Percentiles rank a stretch among this genome's conserved stretches.
phyloP scores from a whole-genome alignment of 2,113 vertebrate species.

The Melanostigma gelatinosum region DNA sequence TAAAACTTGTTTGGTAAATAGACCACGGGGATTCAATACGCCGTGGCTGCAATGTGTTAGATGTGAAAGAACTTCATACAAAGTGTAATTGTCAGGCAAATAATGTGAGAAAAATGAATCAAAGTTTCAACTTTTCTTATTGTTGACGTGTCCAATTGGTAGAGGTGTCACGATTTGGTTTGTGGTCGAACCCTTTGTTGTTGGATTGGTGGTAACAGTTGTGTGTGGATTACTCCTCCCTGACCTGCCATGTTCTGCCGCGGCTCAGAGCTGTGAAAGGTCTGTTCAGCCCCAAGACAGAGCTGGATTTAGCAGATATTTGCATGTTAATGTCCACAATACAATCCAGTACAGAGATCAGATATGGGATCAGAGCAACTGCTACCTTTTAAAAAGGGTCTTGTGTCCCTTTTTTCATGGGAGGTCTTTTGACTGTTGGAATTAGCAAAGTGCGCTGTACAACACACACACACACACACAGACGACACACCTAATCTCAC shows the following conservation, averaged over 20 bases:
- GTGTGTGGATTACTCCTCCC: conserved; percentile 40
- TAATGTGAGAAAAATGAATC: not conserved
- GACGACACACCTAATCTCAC: conserved; percentile 65
- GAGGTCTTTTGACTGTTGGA: conserved; percentile 73
- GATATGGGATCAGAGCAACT: conserved; percentile 67
- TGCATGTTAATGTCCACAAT: conserved; percentile 76
- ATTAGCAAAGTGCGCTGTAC: conserved; percentile 68
- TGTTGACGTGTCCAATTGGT: not conserved
- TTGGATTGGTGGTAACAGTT: conserved; percentile 31
- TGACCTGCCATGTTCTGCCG: conserved; percentile 36
- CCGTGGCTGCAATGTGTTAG: not conserved
- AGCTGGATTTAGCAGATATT: conserved; percentile 73
- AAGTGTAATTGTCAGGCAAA: conserved; percentile 1
- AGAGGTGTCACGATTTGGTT: not conserved
- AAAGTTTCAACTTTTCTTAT: not conserved
- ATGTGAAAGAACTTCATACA: not conserved
- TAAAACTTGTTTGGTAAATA: conserved; percentile 28
- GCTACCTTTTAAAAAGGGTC: conserved; percentile 62
- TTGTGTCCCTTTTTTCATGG: conserved; percentile 51
- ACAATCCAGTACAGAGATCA: conserved; percentile 60
- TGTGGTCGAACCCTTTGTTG: conserved; percentile 21
- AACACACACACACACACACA: conserved; percentile 38
- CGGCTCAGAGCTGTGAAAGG: conserved; percentile 57
- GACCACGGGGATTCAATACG: not conserved
- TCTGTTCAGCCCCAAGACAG: conserved; percentile 52